Percentiles rank a stretch among this genome's conserved stretches.
phyloP scores from a whole-genome alignment of 2,888 invertebrate genomes.

The Calliphora vomitoria region DNA sequence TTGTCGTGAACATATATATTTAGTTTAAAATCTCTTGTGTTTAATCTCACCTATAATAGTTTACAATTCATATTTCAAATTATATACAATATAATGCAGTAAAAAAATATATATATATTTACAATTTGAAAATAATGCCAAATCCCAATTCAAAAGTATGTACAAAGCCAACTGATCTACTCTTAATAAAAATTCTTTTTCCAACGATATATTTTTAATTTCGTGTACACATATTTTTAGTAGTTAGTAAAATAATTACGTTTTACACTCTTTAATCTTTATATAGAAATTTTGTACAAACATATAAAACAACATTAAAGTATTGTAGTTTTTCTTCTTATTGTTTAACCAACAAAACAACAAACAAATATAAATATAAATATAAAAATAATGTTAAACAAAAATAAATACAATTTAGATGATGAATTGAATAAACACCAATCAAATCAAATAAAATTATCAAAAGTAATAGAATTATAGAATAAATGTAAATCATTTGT shows the following conservation, averaged over 20 bases:
- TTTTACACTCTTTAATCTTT: conserved; percentile 16
- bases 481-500: conserved; percentile 74
- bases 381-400: too few relatives aligned
- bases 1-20: too few relatives aligned
- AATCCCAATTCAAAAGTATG: too few relatives aligned
- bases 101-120: too few relatives aligned
- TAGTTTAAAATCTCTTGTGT: too few relatives aligned
- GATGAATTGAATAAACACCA: conserved; percentile 50
- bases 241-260: conserved; percentile 16
- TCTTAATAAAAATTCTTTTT: background rate
- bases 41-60: too few relatives aligned
- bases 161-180: too few relatives aligned
- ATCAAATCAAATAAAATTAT: conserved; percentile 13
- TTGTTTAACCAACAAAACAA: conserved; percentile 66
- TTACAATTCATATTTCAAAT: too few relatives aligned
- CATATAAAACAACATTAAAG: too few relatives aligned
- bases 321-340: conserved; percentile 28
- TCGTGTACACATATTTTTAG: background rate
- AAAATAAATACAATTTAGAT: conserved; percentile 23
- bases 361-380: conserved; percentile 21
- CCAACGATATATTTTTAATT: background rate
- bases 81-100: too few relatives aligned
- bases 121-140: too few relatives aligned
- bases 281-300: background rate
- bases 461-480: conserved; percentile 35